Evolutionary conservation across 2,113 vertebrate species (phyloP), one percentile per base, ranked within the genome.

Genomic region (Cavia porcellus): DNA sequence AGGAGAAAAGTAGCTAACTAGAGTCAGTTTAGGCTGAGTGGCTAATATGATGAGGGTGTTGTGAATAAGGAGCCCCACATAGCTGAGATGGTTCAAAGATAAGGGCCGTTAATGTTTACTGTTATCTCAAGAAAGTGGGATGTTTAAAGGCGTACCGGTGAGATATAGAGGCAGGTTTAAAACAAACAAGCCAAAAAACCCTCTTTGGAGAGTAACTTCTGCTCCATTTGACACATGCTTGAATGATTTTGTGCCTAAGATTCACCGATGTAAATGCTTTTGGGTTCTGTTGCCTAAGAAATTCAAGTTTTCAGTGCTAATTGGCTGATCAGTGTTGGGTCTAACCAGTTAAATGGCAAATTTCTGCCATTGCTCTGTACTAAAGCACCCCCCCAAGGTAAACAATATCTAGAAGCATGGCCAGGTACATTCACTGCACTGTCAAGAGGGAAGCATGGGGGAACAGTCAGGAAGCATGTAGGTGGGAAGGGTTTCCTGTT

Each of bases 401-500:
- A 95, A 92, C 94, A 92, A 45, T 79, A 52, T 95, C 84, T 94
- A 30, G 94, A 95, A 96, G 82, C 92, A 2, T 89, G 96, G 79
- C 95, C 97, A 98, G 97, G 97, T 98, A 96, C 70, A 35, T 92
- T 97, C 77, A 45, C 90, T 80, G 61, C 87, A 55, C 92, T 89
- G 35, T 28, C 2, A 35, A 75, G 55, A 57, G 55, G 55, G 55
- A 57, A 92, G 61, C 87, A n/a, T 50, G 72, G 81, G 84, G 95
- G 92, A 86, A 88, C 47, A 92, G n/a, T 95, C 97, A 92, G 97
- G 97, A 97, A 97, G 94, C 97, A 30, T 96, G 97, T 96, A 97
- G 97, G 97, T 98, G 96, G 97, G 97, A 97, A 98, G 96, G 96
- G 94, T 96, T 98, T 98, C 95, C 97, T 96, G 98, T 98, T 94